Base-by-base conservation (phyloP, 2,888 invertebrate genomes). In the Seira sanloemensis region DNA sequence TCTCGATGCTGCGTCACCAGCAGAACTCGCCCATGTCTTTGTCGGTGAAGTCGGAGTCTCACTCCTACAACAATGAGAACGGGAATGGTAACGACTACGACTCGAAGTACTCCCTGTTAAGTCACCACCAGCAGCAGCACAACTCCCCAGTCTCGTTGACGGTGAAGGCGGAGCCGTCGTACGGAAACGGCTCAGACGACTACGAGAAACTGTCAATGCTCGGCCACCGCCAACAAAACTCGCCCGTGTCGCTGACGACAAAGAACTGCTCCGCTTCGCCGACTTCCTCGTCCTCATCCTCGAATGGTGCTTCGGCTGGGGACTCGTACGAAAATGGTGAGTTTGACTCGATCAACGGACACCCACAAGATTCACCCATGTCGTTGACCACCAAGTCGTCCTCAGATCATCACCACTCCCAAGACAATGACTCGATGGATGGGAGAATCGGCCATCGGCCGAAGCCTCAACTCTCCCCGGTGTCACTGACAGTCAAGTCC, bases 1-100 rank as follows among this genome's bases (percentile, higher is more conserved):
- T 97, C 90, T 97, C 97, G 7, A 92, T 97, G 85, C 92, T 97
- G 88, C 93, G 97, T 71, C 97, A 97, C 91, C 95, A 95, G 91
- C 88, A 88, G 86, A 88, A 85, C 46, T 87, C 88, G 19, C 88
- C 87, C 27, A 87, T 88, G 76, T 88, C 88, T 12, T 81, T 88
- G 66, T 87, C 88, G 46, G 88, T 88, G 58, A 89, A 89, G 78
- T 84, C 81, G 66, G 89, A 87, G 66, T 50, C 87, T 27, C 66
- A 72, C 12, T 80, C 82, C 21, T 85, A 81, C 24, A 81, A 77
- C 18, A 82, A 86, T 21, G 84, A 84, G 50, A 77, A 68, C 19
- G 24, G 69, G n/a, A 76, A 73, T 24, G 83, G 83, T 12, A 78
- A 77, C 25, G 83, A 78, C 46, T 83, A 78, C 18, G 79, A 86